A percentile compares a stretch with the other conserved stretches of the same genome.
Conservation (phyloP, 2,888 invertebrate species). For the Hemicrepidius hirtus region DNA sequence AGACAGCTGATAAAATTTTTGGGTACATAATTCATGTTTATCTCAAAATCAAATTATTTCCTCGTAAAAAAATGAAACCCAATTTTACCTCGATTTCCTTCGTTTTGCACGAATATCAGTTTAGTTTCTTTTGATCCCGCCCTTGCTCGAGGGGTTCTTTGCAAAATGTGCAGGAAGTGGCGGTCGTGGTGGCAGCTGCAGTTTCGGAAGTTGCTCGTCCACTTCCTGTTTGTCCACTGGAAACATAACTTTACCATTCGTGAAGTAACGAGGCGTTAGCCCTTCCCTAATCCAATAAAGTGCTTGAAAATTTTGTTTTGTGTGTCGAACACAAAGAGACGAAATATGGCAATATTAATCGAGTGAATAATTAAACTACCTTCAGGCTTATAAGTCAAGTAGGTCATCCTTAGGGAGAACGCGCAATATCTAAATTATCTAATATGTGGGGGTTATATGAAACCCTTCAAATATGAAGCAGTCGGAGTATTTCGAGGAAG, state of each 20-base stretch:
- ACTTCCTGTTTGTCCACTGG: conserved; percentile 54
- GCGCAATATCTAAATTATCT: conserved; percentile 51
- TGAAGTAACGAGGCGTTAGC: conserved; percentile 42
- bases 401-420: conserved; percentile 51
- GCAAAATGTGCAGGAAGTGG: conserved; percentile 45
- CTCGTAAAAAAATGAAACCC: no score
- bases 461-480: conserved; percentile 46
- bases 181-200: conserved; percentile 52
- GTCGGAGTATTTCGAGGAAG: conserved; percentile 41
- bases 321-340: conserved; percentile 42
- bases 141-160: conserved; percentile 19
- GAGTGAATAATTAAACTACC: conserved; percentile 49
- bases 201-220: conserved; percentile 52
- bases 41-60: background rate
- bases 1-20: conserved; percentile 10
- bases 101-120: conserved; percentile 39
- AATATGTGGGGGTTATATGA: conserved; percentile 44
- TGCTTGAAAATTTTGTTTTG: conserved; percentile 41
- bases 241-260: conserved; percentile 50
- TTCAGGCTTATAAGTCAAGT: conserved; percentile 49
- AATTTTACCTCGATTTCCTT: conserved; percentile 36
- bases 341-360: conserved; percentile 48
- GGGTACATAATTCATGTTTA: conserved; percentile 5
- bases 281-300: conserved; percentile 46
- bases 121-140: conserved; percentile 37